Evolutionary conservation across 2,888 invertebrate species (phyloP).

Genomic region (Drosophila falleni): DNA sequence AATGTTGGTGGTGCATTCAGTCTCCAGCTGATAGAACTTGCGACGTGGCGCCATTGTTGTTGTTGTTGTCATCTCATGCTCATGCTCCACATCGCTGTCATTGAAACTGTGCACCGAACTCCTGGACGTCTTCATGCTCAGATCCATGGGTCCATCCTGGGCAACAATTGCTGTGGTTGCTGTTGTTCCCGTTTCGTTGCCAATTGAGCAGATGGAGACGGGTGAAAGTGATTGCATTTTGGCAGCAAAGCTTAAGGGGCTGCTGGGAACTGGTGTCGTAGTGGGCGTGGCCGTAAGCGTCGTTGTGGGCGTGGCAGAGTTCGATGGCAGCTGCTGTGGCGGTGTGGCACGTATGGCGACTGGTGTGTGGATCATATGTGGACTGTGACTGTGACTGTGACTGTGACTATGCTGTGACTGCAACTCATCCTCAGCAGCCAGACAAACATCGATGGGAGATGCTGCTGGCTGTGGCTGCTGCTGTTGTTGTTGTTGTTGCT

Average conservation of each 20-base stretch:
- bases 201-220: conserved; percentile 81
- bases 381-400: conserved; percentile 46
- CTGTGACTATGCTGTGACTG: conserved; percentile 56
- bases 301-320: conserved; percentile 38
- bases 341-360: conserved; percentile 75
- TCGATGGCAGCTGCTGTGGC: conserved; percentile 35
- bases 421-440: conserved; percentile 73
- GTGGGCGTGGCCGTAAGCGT: conserved; percentile 48
- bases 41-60: conserved; percentile 60
- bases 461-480: conserved; percentile 52
- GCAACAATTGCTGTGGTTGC: conserved; percentile 50
- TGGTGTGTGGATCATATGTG: conserved; percentile 65
- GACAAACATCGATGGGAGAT: conserved; percentile 77
- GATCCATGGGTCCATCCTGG: conserved; percentile 92
- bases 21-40: conserved; percentile 81
- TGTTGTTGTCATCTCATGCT: conserved; percentile 58
- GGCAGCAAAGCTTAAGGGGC: conserved; percentile 74
- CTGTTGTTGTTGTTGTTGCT: conserved; percentile 26
- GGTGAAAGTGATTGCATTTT: conserved; percentile 83
- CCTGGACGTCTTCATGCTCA: conserved; percentile 89
- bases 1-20: conserved; percentile 53
- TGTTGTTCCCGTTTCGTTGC: conserved; percentile 60
- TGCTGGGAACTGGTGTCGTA: conserved; percentile 44
- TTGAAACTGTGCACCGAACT: conserved; percentile 81
- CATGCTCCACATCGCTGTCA: conserved; percentile 74